A percentile compares a stretch with the other conserved stretches of the same genome.
These are phyloP conservation scores for Notiomystis cincta DNA, from an alignment of 2,113 vertebrate species.

Conservation along the genomic window DNA sequence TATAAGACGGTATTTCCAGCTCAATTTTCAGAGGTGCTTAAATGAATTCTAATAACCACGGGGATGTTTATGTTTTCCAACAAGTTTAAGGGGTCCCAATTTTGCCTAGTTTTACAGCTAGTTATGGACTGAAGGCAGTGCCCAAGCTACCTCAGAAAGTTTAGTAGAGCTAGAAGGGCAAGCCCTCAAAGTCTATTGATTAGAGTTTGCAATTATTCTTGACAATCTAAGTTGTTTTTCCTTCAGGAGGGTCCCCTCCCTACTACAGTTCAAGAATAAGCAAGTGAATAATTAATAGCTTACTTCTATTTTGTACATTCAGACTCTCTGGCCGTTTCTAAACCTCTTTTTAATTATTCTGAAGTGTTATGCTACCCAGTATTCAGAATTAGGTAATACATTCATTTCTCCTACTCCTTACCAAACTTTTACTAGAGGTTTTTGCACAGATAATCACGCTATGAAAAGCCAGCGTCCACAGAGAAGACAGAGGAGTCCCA, in stretches of 20 bases:
- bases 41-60: not conserved
- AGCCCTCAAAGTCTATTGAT: not conserved
- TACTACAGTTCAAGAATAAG: not conserved
- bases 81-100: not conserved
- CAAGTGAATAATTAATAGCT: not conserved
- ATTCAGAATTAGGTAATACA: fast-evolving
- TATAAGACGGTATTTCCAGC: not conserved
- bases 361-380: not conserved
- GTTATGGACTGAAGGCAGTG: not conserved
- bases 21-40: not conserved
- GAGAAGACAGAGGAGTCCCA: not conserved
- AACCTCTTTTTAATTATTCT: not conserved
- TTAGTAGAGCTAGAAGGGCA: not conserved
- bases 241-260: not conserved
- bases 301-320: not conserved
- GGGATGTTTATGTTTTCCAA: fast-evolving
- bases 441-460: fast-evolving
- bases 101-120: not conserved
- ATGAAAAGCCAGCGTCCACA: not conserved
- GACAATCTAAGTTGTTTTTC: not conserved
- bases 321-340: not conserved
- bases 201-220: not conserved
- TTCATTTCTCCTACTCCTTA: not conserved
- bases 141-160: not conserved
- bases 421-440: not conserved